Conservation (phyloP, 37 sponge, comb jelly and placozoan species). For the Chondrilla cf. caribensis region DNA sequence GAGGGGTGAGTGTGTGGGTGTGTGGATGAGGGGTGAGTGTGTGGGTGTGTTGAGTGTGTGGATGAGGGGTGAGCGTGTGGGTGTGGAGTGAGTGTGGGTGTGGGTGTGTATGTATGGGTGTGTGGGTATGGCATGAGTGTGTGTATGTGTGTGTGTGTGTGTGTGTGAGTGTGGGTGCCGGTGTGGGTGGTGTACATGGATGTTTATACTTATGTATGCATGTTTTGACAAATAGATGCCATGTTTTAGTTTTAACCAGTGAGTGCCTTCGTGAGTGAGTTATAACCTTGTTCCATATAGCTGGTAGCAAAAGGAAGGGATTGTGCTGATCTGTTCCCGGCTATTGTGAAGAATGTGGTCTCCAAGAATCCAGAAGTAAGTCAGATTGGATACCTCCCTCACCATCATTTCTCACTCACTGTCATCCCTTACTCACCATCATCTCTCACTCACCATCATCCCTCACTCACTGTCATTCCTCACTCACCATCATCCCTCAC, state of each 20-base stretch:
- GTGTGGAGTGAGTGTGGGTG: background rate
- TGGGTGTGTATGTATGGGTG: background rate
- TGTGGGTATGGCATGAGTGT: too few relatives aligned
- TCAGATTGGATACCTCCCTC: background rate
- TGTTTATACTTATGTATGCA: too few relatives aligned
- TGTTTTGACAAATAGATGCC: too few relatives aligned
- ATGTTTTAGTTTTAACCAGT: too few relatives aligned
- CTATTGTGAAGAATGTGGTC: conserved; percentile 98
- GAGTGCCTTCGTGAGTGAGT: too few relatives aligned
- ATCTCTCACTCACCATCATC: too few relatives aligned
- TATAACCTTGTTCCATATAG: conserved; percentile 27
- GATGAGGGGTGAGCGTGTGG: background rate
- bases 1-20: background rate
- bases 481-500: conserved; percentile 10
- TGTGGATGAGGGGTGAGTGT: background rate
- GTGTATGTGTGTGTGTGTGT: too few relatives aligned
- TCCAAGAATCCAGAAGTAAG: conserved; percentile 92
- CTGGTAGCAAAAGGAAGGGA: conserved; percentile 97
- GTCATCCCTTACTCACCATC: background rate
- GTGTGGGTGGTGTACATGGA: too few relatives aligned
- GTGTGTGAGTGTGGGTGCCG: too few relatives aligned
- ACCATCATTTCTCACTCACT: background rate
- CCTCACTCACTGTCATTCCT: background rate
- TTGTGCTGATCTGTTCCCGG: conserved; percentile 90
- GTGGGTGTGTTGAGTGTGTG: background rate